Conservation (phyloP, 2,113 vertebrate genomes). For the Centropristis striata region DNA sequence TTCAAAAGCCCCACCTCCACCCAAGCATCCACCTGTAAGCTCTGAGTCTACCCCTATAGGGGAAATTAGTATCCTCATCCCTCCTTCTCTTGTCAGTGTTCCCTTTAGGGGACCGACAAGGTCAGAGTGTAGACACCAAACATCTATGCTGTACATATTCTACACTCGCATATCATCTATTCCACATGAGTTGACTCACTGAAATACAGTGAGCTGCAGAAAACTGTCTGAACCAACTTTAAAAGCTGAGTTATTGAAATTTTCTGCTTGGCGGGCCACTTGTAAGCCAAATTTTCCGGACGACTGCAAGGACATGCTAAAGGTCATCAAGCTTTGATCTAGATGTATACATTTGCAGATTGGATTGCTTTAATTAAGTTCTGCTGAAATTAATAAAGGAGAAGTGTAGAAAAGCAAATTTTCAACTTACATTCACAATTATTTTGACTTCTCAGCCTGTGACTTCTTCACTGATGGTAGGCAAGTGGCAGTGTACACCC, state of each 20-base stretch:
- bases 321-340: slow-evolving; percentile 25
- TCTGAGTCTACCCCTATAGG: background rate
- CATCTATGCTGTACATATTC: slow-evolving; percentile 42
- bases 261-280: slow-evolving; percentile 52
- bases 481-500: no score
- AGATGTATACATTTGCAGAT: background rate
- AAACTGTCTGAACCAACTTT: slow-evolving; percentile 32
- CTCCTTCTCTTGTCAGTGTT: slow-evolving; percentile 1
- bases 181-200: slow-evolving; percentile 44
- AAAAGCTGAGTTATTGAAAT: slow-evolving; percentile 40
- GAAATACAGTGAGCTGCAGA: slow-evolving; percentile 44
- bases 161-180: slow-evolving; percentile 43
- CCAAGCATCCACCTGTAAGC: background rate
- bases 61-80: background rate
- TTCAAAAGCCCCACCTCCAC: slow-evolving; percentile 38
- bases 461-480: background rate
- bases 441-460: background rate
- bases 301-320: slow-evolving; percentile 12
- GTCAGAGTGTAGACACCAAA: slow-evolving; percentile 29
- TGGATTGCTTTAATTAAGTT: background rate
- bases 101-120: slow-evolving; percentile 22
- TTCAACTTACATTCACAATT: background rate
- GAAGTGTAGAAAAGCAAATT: background rate
- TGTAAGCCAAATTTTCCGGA: slow-evolving; percentile 36
- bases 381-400: background rate